Base-by-base conservation (phyloP, 2,888 invertebrate species). In the Craniophora ligustri region DNA sequence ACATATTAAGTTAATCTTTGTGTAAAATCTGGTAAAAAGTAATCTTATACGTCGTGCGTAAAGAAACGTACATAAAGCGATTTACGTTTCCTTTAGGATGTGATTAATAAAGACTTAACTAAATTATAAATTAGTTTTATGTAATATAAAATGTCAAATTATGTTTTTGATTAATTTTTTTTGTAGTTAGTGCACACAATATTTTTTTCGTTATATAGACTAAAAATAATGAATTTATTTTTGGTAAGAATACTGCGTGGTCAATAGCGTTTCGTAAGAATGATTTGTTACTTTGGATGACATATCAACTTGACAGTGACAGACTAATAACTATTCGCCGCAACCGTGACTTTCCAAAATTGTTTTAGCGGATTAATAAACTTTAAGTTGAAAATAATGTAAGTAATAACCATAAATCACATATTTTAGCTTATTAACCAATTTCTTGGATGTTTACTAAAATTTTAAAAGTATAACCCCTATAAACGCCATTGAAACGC, bases 321-420 rank as follows among this genome's bases (percentile, higher is more conserved):
- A 66, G 51, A 3, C 32, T 48, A 59, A 63, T 61, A 63, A 34
- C 16, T 42, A 54, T 50, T 68, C 61, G 67, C 78, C 80, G 78
- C 67, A 73, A 81, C 77, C 82, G 88, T 89, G 89, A 89, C 89
- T 89, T 85, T 89, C 87, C 84, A 76, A 85, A 86, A 79, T 51
- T 71, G 51, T 56, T 66, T 53, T 53, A 58, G 48, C 47, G 59
- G 54, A 66, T 53, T 54, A 62, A 28, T 44, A 41, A 44, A 46
- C 41, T 61, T 51, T 62, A 63, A 46, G 14, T 45, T 28, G 21
- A 49, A 67, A 45, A 41, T 68, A 46, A 40, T 55, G 79, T 84
- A 74, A 79, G 78, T 81, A 74, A 46, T 53, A 5, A 7, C 5
- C 11, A 19, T 0, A 2, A 35, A 4, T 23, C 42, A 2, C 2